Percentiles rank a stretch among this genome's conserved stretches.
Conservation (phyloP, 1,140 invertebrate species). For the Anastatus disparis region DNA sequence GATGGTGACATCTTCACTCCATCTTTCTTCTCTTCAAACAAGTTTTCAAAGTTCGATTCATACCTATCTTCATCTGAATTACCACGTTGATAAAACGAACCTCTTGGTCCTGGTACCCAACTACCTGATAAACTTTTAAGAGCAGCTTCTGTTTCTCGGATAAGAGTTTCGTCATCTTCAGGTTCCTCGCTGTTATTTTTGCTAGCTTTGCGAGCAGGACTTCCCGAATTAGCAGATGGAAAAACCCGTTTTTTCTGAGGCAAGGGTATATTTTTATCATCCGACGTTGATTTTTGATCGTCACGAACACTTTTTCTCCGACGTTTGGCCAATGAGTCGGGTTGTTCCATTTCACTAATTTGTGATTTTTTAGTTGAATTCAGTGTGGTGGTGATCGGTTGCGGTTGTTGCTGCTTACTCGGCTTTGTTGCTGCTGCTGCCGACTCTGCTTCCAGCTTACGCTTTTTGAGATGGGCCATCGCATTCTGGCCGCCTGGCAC, state of each 20-base stretch:
- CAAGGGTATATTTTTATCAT: constrained; percentile 59
- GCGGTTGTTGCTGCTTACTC: constrained; percentile 45
- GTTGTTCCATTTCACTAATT: constrained; percentile 24
- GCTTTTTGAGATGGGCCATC: constrained; percentile 70
- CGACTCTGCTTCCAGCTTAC: constrained; percentile 68
- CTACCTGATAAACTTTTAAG: constrained; percentile 84
- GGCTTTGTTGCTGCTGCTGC: constrained; percentile 60
- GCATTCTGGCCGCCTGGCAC: constrained; percentile 67
- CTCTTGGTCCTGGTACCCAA: constrained; percentile 75
- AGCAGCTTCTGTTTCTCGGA: constrained; percentile 86
- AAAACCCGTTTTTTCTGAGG: constrained; percentile 74
- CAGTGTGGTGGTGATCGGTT: constrained; percentile 43
- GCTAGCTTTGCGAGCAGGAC: constrained; percentile 66
- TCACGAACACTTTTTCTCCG: constrained; percentile 66
- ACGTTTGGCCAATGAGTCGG: constrained; percentile 53
- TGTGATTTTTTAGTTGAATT: constrained; percentile 52
- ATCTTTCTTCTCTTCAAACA: constrained; percentile 84
- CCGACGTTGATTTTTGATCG: constrained; percentile 62
- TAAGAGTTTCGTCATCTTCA: constrained; percentile 81
- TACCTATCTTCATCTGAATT: constrained; percentile 78
- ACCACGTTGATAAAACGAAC: constrained; percentile 72
- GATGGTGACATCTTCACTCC: constrained; percentile 73
- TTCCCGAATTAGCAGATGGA: constrained; percentile 59
- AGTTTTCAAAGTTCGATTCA: constrained; percentile 82
- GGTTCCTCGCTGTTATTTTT: constrained; percentile 64